These are phyloP conservation scores for Prinia subflava DNA, from an alignment of 2,113 vertebrate genomes.

Conservation along the genomic window DNA sequence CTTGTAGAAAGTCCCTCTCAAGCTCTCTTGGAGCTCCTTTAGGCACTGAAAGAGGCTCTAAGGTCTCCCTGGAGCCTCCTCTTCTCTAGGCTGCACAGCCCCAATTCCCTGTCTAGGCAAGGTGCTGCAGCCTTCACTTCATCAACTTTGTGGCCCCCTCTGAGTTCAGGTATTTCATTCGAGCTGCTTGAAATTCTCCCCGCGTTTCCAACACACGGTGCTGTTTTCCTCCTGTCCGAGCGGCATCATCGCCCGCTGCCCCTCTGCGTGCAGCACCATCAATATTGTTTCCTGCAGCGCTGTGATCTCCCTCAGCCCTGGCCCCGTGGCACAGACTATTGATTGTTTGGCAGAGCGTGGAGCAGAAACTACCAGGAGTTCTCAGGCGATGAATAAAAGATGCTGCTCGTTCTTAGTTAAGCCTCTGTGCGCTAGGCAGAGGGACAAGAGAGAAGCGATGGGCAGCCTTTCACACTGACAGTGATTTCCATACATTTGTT, in stretches of 20 bases:
- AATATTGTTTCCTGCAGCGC: neutral
- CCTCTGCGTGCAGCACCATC: neutral
- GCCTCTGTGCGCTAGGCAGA: neutral
- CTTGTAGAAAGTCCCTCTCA: neutral
- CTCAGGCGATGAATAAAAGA: neutral
- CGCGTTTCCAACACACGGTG: neutral
- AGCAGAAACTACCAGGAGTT: neutral
- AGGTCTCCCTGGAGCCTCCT: neutral
- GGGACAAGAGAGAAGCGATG: neutral
- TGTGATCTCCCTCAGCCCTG: neutral
- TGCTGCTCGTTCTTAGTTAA: neutral
- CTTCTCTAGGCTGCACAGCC: too few relatives aligned
- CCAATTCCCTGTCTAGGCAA: neutral
- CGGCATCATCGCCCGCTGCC: neutral
- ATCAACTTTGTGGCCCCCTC: neutral
- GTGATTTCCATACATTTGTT: neutral
- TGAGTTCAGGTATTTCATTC: neutral
- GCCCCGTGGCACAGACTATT: neutral
- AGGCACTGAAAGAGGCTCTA: neutral
- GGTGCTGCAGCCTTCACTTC: neutral
- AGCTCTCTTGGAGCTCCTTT: neutral
- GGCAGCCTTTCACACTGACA: neutral
- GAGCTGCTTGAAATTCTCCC: neutral
- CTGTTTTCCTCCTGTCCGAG: neutral
- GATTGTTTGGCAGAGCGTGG: neutral